Base-by-base conservation (phyloP, 2,888 invertebrate species). In the Zootermopsis nevadensis region DNA sequence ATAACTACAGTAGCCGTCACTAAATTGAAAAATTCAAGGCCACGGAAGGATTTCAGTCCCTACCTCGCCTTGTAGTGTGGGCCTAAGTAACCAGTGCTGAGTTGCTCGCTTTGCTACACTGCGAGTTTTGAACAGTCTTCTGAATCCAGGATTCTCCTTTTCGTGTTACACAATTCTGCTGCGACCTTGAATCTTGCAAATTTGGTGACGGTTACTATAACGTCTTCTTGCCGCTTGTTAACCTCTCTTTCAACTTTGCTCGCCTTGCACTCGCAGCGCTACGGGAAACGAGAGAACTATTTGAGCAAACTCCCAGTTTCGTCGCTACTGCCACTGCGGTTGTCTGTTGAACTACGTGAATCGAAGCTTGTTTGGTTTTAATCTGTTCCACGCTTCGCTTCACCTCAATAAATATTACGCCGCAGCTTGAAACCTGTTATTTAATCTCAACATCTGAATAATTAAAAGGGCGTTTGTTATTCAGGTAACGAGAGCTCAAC, bases 381-480 rank as follows among this genome's bases (percentile, higher is more conserved):
- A 74, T 74, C 74, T 74, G 74, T 74, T 38, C 30, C 74, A 74
- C 38, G 74, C 33, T n/a, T 74, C 74, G 74, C 38, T 74, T 4
- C 74, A n/a, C 74, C 74, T 74, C 74, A 74, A 74, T 74, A 74
- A 74, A 74, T 74, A 74, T 74, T 42, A 22, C 74, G 38, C n/a
- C 33, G n/a, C 74, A 31, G 33, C 74, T 7, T 42, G 48, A 24
- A 69, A 42, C 69, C 35, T 27, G 74, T 81, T 81, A 81, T 81
- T 81, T 69, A 81, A 81, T 81, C 81, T 81, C n/a, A 69, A 69
- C 69, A 81, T 30, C 53, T 81, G 69, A 81, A 81, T 81, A 72
- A 81, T 81, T 81, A 81, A 81, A 81, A 81, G 48, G 53, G 81
- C 74, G 69, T 81, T 81, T 81, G 81, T 81, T 81, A 60, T 55